phyloP scores from a whole-genome alignment of 35 echinoderm and acorn worm species.

The Anneissia japonica region DNA sequence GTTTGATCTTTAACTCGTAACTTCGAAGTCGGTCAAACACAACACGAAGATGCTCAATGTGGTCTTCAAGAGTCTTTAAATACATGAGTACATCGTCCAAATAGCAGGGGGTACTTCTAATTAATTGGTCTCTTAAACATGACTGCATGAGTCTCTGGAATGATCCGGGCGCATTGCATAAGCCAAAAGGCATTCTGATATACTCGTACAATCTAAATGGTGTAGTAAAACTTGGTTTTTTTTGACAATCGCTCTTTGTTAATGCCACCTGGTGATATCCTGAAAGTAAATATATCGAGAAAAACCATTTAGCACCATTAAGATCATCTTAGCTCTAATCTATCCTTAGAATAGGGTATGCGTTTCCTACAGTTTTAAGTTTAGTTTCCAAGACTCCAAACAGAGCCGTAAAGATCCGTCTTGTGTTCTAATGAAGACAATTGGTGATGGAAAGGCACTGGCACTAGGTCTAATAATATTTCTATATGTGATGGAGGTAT shows the following conservation, averaged over 20 bases:
- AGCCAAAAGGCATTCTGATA: conserved; percentile 32
- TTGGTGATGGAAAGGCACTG: conserved; percentile 30
- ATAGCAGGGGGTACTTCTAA: neutral
- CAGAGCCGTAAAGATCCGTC: conserved; percentile 39
- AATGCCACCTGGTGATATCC: conserved; percentile 20
- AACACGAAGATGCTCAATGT: neutral
- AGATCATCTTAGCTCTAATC: conserved; percentile 43
- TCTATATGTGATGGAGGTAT: conserved; percentile 1
- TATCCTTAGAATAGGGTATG: conserved; percentile 48
- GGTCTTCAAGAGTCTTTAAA: neutral
- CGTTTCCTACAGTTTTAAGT: conserved; percentile 9
- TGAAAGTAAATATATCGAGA: conserved; percentile 13
- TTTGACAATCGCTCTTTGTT: neutral
- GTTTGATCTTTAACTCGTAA: conserved; percentile 10
- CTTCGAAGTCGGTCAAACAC: conserved; percentile 9
- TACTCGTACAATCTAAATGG: conserved; percentile 45
- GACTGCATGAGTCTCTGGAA: conserved; percentile 14
- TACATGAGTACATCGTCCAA: conserved; percentile 19
- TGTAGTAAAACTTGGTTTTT: conserved; percentile 31
- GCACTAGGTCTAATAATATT: conserved; percentile 22
- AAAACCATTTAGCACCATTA: conserved; percentile 40
- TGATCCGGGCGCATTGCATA: conserved; percentile 3
- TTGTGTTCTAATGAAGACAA: conserved; percentile 34
- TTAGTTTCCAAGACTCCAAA: conserved; percentile 52
- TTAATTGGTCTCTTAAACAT: neutral